Evolutionary conservation across 2,113 vertebrate species (phyloP).

Genomic region (Odontophorus gujanensis): DNA sequence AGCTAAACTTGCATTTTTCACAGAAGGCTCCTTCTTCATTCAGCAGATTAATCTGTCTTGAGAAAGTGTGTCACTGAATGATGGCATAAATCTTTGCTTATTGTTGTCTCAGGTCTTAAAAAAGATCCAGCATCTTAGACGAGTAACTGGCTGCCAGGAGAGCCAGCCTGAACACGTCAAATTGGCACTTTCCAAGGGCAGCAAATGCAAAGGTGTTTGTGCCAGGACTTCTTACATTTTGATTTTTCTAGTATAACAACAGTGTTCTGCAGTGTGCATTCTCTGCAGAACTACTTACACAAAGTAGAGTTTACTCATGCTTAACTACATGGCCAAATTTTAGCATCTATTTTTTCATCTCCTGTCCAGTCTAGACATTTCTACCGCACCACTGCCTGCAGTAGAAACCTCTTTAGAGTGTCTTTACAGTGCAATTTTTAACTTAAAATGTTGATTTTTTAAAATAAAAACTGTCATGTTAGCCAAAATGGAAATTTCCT

Average conservation of each 20-base stretch:
- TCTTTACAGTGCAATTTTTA: background rate
- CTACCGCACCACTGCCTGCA: background rate
- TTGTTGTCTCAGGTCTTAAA: background rate
- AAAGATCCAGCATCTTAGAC: background rate
- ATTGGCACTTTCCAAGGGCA: background rate
- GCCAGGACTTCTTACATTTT: background rate
- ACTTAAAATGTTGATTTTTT: background rate
- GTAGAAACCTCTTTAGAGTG: background rate
- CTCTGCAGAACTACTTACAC: background rate
- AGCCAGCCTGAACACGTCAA: background rate
- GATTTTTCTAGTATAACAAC: background rate
- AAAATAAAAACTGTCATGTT: background rate
- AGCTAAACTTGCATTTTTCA: background rate
- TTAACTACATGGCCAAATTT: background rate
- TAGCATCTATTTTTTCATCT: background rate
- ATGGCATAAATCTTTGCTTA: background rate
- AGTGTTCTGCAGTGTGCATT: background rate
- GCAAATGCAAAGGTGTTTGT: background rate
- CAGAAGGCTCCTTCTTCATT: background rate
- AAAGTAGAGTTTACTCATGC: background rate
- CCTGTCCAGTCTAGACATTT: background rate
- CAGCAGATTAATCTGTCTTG: background rate
- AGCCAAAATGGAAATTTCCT: constrained; percentile 17
- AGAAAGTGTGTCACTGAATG: background rate
- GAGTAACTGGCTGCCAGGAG: background rate